Evolutionary conservation across 2,888 invertebrate genomes (phyloP).

Genomic region (Fragum sueziense): DNA sequence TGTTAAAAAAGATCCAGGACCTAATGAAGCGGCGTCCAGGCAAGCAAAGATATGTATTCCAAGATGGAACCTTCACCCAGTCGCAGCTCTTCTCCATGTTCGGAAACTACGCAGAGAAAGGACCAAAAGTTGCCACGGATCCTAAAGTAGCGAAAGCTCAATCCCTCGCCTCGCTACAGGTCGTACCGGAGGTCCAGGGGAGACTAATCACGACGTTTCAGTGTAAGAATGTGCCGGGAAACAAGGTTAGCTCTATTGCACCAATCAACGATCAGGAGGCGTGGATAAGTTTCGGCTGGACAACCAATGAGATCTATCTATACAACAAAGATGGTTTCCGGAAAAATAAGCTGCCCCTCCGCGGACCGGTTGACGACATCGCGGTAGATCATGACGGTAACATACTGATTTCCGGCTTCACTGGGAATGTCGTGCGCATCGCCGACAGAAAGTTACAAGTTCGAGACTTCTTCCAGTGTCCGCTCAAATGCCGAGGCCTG

Average conservation of each 20-base stretch:
- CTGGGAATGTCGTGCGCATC: slow-evolving; percentile 45
- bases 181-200: slow-evolving; percentile 51
- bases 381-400: slow-evolving; percentile 48
- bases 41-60: slow-evolving; percentile 43
- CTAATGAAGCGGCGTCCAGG: slow-evolving; percentile 39
- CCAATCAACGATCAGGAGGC: slow-evolving; percentile 58
- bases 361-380: slow-evolving; percentile 53
- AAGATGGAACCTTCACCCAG: slow-evolving; percentile 44
- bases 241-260: slow-evolving; percentile 59
- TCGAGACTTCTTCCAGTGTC: slow-evolving; percentile 56
- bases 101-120: slow-evolving; percentile 49
- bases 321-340: slow-evolving; percentile 59
- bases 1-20: slow-evolving; percentile 52
- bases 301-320: slow-evolving; percentile 58
- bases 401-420: slow-evolving; percentile 51
- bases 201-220: slow-evolving; percentile 47
- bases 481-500: slow-evolving; percentile 51
- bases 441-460: slow-evolving; percentile 50
- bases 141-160: neutral
- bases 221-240: slow-evolving; percentile 56
- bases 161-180: slow-evolving; percentile 27
- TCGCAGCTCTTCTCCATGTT: slow-evolving; percentile 48
- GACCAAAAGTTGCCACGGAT: slow-evolving; percentile 24
- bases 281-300: slow-evolving; percentile 61
- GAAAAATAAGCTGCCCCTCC: slow-evolving; percentile 35